These are phyloP conservation scores for Microctenopoma lineatum DNA, from an alignment of 2,797 vertebrate species.

Conservation along the genomic window DNA sequence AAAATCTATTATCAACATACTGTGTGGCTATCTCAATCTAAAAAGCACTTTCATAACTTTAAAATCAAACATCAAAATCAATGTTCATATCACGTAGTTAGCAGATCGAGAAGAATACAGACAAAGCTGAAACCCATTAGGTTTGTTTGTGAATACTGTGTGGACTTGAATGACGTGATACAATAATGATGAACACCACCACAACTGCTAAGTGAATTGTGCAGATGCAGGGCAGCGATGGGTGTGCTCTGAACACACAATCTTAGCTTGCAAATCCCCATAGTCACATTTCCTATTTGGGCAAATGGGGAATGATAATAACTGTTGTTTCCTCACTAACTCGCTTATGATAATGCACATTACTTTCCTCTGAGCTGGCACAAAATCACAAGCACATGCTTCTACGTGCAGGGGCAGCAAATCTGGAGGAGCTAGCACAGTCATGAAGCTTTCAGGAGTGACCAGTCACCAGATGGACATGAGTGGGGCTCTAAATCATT, in stretches of 20 bases:
- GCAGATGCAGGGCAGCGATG: not conserved
- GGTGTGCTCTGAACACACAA: not conserved
- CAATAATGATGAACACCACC: not conserved
- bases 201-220: constrained; percentile 1
- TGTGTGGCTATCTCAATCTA: not conserved
- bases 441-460: constrained; percentile 26
- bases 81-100: too few relatives aligned
- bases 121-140: not conserved
- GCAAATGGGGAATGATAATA: not conserved
- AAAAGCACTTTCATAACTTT: too few relatives aligned
- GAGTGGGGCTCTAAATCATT: not conserved
- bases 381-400: constrained; percentile 37
- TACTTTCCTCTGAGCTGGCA: constrained; percentile 32
- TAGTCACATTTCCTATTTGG: not conserved
- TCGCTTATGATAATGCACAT: constrained; percentile 26
- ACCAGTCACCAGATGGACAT: not conserved
- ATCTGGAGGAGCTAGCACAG: constrained; percentile 24
- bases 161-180: not conserved
- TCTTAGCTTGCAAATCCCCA: not conserved
- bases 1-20: not conserved
- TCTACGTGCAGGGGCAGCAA: constrained; percentile 32
- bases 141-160: not conserved
- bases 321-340: constrained; percentile 11
- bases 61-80: too few relatives aligned
- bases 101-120: not conserved